Evolutionary conservation across 2,797 vertebrate species (phyloP), one percentile per base, ranked within the genome.

Genomic region (Cetoscarus ocellatus): DNA sequence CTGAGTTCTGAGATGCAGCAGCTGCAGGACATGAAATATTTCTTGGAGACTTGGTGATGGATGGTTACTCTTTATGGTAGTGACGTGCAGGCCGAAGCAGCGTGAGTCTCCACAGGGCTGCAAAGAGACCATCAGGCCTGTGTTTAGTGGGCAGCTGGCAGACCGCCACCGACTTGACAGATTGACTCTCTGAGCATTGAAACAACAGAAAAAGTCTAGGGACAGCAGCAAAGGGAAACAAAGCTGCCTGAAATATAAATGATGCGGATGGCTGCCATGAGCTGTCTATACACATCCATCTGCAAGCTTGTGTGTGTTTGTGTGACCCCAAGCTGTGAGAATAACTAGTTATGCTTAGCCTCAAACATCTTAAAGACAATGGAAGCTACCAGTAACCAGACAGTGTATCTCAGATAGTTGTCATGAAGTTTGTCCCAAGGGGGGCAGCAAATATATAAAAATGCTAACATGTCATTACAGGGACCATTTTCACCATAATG

Each of bases 101-200:
- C 17, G 64, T 77, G 60, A 55, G 67, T 60, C 85, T 89, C 75
- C 66, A 58, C 44, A 51, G 70, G 74, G 71, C 72, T 72, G 82
- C 52, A 67, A 79, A 78, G 73, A 63, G 78, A 74, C 72, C 40
- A 72, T 81, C 75, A 70, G 78, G 80, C 72, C 75, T 84, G 84
- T 89, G 84, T 90, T 92, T 91, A 90, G 87, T 68, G 80, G 86
- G 85, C 77, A 86, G 72, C 79, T 91, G 87, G 87, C 82, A 73
- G 75, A 61, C 75, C 27, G 76, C 85, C 90, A 86, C 67, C 51
- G 7, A 17, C 61, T 65, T 90, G 87, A 91, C 85, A 72, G 84
- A 91, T 86, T 74, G 82, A 90, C 79, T 89, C 49, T 58, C 63
- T 0, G 54, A 79, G 72, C 70, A 57, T 80, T 84, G 79, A 88